Conservation (phyloP, 1,140 invertebrate species). For the Bombus confusus region DNA sequence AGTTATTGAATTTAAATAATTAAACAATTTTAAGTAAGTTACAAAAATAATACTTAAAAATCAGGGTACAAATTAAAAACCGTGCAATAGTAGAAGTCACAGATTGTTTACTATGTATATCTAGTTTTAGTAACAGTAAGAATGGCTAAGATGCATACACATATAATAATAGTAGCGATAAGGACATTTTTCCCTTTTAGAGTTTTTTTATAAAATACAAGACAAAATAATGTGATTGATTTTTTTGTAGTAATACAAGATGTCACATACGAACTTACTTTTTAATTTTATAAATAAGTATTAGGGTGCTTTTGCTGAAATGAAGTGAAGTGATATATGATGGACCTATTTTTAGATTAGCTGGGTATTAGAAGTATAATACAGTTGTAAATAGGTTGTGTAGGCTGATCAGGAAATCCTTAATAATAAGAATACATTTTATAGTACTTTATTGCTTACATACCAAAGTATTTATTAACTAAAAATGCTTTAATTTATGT, state of each 20-base stretch:
- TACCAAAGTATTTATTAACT: neutral
- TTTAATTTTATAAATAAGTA: constrained; percentile 49
- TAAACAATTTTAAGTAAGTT: constrained; percentile 6
- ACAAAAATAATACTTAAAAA: constrained; percentile 49
- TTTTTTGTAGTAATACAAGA: constrained; percentile 34
- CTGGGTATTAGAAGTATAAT: constrained; percentile 48
- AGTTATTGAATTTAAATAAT: constrained; percentile 7
- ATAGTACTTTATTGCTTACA: constrained; percentile 36
- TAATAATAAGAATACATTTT: constrained; percentile 58
- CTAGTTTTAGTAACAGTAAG: constrained; percentile 45
- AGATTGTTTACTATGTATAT: constrained; percentile 53
- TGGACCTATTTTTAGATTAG: constrained; percentile 63
- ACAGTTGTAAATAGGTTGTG: constrained; percentile 61
- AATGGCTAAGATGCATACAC: constrained; percentile 13
- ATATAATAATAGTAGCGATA: neutral
- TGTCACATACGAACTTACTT: constrained; percentile 40
- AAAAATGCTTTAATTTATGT: constrained; percentile 36
- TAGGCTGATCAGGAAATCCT: constrained; percentile 35
- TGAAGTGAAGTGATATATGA: constrained; percentile 55
- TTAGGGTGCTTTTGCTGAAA: constrained; percentile 60
- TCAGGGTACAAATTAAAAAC: constrained; percentile 61
- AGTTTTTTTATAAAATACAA: constrained; percentile 6
- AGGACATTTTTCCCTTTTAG: neutral
- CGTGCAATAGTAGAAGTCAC: constrained; percentile 46
- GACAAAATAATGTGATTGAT: constrained; percentile 37